Evolutionary conservation across 2,888 invertebrate species (phyloP).

Genomic region (Blera fallax): DNA sequence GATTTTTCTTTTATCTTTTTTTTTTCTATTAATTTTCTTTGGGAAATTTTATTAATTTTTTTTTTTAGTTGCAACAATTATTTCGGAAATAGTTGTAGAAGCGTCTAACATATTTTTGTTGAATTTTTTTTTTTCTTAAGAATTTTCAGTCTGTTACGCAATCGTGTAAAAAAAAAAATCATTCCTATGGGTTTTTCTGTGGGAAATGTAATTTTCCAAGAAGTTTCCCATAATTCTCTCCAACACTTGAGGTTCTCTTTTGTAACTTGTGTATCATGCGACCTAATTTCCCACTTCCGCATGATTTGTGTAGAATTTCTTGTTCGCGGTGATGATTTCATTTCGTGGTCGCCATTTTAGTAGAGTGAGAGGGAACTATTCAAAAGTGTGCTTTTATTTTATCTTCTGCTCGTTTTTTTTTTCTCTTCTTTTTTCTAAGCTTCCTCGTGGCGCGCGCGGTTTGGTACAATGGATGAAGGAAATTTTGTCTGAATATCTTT

Average conservation of each 20-base stretch:
- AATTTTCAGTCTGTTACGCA: slow-evolving; percentile 32
- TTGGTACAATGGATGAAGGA: slow-evolving; percentile 35
- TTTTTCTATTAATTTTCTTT: not conserved
- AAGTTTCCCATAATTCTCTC: slow-evolving; percentile 13
- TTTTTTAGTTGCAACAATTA: not conserved
- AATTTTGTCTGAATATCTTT: slow-evolving; percentile 30
- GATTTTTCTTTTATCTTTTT: not conserved
- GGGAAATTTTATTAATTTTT: not conserved
- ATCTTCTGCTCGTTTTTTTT: slow-evolving; percentile 9
- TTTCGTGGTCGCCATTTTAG: slow-evolving; percentile 72
- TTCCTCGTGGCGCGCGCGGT: slow-evolving; percentile 60
- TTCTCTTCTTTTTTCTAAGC: slow-evolving; percentile 43
- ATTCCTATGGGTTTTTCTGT: not conserved
- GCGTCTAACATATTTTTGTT: not conserved
- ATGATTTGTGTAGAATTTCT: slow-evolving; percentile 72
- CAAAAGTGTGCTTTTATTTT: slow-evolving; percentile 56
- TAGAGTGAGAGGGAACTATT: slow-evolving; percentile 40
- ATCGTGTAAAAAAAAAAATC: slow-evolving; percentile 13
- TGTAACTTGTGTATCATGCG: slow-evolving; percentile 72
- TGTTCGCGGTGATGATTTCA: slow-evolving; percentile 63
- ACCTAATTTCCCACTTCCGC: slow-evolving; percentile 76
- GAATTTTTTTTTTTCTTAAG: not conserved
- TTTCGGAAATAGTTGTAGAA: not conserved
- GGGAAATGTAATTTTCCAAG: slow-evolving; percentile 1
- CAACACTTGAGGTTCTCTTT: not conserved